These are phyloP conservation scores for Idaea biselata DNA, from an alignment of 2,888 invertebrate genomes.

Conservation along the genomic window DNA sequence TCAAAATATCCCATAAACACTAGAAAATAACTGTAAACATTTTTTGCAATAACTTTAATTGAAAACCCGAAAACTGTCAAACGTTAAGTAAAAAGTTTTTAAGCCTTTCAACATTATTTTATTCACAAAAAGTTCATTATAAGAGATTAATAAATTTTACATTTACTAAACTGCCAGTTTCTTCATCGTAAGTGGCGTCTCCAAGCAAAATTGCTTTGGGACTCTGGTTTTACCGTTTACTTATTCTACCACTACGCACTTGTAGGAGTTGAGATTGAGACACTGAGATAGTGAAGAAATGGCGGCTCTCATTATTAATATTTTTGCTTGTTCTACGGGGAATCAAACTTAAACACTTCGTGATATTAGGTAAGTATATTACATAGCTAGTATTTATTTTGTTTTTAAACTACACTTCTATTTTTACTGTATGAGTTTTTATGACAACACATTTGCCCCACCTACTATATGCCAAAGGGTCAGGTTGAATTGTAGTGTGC, in stretches of 20 bases:
- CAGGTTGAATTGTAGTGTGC: slow-evolving; percentile 16
- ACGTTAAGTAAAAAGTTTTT: background rate
- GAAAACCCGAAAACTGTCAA: slow-evolving; percentile 9
- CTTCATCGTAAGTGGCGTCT: too few species aligned
- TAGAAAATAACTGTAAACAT: background rate
- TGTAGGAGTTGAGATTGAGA: too few species aligned
- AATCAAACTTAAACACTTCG: too few species aligned
- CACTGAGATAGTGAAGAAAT: too few species aligned
- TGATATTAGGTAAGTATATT: too few species aligned
- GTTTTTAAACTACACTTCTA: background rate
- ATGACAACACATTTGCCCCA: background rate
- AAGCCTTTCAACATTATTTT: background rate
- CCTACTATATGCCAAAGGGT: slow-evolving; percentile 4
- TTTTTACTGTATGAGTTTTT: background rate
- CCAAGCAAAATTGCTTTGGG: too few species aligned
- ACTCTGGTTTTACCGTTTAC: too few species aligned
- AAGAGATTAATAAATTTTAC: background rate
- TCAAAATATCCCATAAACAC: background rate
- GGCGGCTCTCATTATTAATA: too few species aligned
- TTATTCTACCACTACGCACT: too few species aligned
- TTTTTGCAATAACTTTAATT: slow-evolving; percentile 5
- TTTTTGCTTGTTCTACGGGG: too few species aligned
- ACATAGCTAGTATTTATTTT: background rate
- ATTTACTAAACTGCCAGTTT: too few species aligned
- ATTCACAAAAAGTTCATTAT: background rate